These are phyloP conservation scores for Acanthisitta chloris DNA, from an alignment of 2,113 vertebrate genomes.

Conservation along the genomic window DNA sequence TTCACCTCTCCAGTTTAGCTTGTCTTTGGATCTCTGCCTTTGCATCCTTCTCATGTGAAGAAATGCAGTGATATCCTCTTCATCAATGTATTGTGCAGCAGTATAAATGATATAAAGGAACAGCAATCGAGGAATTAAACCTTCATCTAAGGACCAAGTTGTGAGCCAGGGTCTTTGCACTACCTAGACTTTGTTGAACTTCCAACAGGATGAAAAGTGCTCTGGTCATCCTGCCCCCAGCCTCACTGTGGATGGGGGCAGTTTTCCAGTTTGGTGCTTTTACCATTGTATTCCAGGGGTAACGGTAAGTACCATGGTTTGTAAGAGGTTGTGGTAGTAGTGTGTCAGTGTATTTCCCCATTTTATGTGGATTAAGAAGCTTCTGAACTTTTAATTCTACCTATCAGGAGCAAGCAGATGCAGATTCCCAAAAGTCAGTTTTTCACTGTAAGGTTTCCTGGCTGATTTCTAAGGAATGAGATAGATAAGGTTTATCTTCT, in stretches of 20 bases:
- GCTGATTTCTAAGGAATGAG: not conserved
- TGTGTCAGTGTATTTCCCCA: not conserved
- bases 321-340: not conserved
- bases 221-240: not conserved
- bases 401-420: not conserved
- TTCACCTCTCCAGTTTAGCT: not conserved
- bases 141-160: not conserved
- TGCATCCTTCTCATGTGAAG: not conserved
- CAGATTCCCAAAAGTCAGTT: not conserved
- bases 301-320: not conserved
- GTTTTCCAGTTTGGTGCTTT: not conserved
- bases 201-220: not conserved
- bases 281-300: not conserved
- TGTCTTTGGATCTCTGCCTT: not conserved
- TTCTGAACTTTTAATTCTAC: not conserved
- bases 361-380: not conserved
- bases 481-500: not conserved
- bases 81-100: not conserved
- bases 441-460: not conserved
- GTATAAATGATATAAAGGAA: not conserved
- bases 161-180: not conserved
- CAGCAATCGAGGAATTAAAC: not conserved
- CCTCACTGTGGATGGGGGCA: not conserved
- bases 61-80: not conserved
- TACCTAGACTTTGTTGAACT: not conserved